Evolutionary conservation across 2,113 vertebrate genomes (phyloP).

Genomic region (Lates calcarifer): DNA sequence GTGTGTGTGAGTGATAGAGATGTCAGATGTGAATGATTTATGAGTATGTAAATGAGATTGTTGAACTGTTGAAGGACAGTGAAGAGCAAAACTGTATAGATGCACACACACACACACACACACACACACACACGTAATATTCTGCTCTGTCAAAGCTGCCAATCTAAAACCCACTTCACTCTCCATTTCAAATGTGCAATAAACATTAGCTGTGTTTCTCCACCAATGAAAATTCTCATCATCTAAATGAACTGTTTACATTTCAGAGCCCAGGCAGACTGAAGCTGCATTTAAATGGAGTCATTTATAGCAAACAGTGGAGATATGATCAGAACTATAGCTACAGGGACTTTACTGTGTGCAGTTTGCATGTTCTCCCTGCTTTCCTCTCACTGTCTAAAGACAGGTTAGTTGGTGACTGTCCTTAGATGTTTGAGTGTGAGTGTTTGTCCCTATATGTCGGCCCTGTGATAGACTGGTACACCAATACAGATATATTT

Average conservation of each 20-base stretch:
- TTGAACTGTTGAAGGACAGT: conserved; percentile 70
- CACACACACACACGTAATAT: conserved; percentile 35
- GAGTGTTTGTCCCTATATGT: no score
- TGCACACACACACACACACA: conserved; percentile 34
- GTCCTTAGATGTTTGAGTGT: no score
- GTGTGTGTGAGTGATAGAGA: conserved; percentile 32
- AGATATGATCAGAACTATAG: not conserved
- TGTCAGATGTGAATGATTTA: conserved; percentile 76
- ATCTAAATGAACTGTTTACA: conserved; percentile 51
- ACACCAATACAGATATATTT: no score
- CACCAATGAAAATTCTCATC: conserved; percentile 23
- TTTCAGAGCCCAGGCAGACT: conserved; percentile 1
- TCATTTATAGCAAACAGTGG: conserved; percentile 9
- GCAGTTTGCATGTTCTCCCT: no score
- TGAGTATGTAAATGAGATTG: conserved; percentile 76
- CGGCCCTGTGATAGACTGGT: no score
- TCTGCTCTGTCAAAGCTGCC: conserved; percentile 37
- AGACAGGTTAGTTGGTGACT: no score
- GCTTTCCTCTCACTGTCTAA: no score
- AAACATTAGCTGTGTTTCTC: conserved; percentile 39
- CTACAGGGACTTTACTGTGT: no score
- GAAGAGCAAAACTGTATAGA: conserved; percentile 39
- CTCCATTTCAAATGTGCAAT: conserved; percentile 35
- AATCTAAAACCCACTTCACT: conserved; percentile 34
- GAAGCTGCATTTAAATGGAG: conserved; percentile 38